A percentile compares a stretch with the other conserved stretches of the same genome.
These are phyloP conservation scores for Bambusicola thoracicus DNA, from an alignment of 2,113 vertebrate genomes.

Conservation along the genomic window DNA sequence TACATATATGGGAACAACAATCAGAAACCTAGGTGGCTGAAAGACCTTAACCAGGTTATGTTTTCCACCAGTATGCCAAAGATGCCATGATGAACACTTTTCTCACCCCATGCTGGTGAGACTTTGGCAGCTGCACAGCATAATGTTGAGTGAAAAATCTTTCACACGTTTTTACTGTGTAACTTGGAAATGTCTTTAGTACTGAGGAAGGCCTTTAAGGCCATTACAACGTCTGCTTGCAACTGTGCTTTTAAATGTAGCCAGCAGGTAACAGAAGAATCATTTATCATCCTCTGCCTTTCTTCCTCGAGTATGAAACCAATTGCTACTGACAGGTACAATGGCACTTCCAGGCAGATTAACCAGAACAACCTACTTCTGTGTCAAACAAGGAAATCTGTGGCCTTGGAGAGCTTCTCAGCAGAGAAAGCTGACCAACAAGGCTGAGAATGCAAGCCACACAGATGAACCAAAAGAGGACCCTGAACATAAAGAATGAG, in stretches of 20 bases:
- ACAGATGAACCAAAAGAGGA: fast-evolving
- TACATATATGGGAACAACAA: not conserved
- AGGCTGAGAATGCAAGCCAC: not conserved
- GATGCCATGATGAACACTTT: not conserved
- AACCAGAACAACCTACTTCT: not conserved
- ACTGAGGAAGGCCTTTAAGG: not conserved
- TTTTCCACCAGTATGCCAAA: not conserved
- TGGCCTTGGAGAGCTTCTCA: too few species aligned
- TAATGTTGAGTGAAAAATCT: not conserved
- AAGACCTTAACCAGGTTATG: not conserved
- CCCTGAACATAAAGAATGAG: not conserved
- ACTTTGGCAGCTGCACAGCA: not conserved
- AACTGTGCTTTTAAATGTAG: not conserved
- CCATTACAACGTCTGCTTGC: not conserved
- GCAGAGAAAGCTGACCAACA: not conserved
- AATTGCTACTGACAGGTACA: not conserved
- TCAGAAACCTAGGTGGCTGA: not conserved
- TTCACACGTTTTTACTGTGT: not conserved
- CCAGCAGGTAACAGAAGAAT: not conserved
- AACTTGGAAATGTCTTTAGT: not conserved
- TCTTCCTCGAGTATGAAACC: not conserved
- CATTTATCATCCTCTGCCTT: not conserved
- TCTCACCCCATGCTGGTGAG: not conserved
- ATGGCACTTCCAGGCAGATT: not conserved
- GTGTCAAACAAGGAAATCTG: not conserved